These are phyloP conservation scores for Acronicta aceris DNA, from an alignment of 2,888 invertebrate genomes.

Conservation along the genomic window DNA sequence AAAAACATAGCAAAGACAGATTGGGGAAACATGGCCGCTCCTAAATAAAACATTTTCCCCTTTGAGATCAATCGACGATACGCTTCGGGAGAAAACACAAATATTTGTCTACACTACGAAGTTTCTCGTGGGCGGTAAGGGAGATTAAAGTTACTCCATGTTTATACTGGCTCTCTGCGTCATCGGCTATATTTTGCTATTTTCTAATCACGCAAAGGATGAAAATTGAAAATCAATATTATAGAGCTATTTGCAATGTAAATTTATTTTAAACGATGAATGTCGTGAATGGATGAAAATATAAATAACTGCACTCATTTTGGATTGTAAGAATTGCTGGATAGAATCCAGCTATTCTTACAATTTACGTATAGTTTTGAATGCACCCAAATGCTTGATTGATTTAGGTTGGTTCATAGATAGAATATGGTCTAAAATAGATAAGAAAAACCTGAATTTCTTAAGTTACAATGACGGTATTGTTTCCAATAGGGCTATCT, in stretches of 20 bases:
- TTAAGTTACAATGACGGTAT: too few species aligned
- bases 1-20: slow-evolving; percentile 44
- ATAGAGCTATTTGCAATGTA: slow-evolving; percentile 17
- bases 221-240: slow-evolving; percentile 29
- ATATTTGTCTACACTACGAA: slow-evolving; percentile 61
- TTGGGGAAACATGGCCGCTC: slow-evolving; percentile 53
- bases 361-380: slow-evolving; percentile 14
- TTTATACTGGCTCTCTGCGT: slow-evolving; percentile 10
- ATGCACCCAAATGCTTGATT: not conserved
- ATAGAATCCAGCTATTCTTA: too few species aligned
- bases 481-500: too few species aligned
- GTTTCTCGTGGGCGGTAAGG: slow-evolving; percentile 19
- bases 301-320: too few species aligned
- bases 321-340: too few species aligned
- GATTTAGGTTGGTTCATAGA: not conserved
- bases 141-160: slow-evolving; percentile 26
- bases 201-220: slow-evolving; percentile 23
- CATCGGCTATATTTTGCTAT: slow-evolving; percentile 9
- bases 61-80: slow-evolving; percentile 61
- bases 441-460: too few species aligned
- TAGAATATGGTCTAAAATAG: too few species aligned
- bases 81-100: slow-evolving; percentile 66
- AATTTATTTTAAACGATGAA: slow-evolving; percentile 30
- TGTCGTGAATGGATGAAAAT: not conserved
- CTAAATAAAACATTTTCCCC: slow-evolving; percentile 67